These are phyloP conservation scores for Menura novaehollandiae DNA, from an alignment of 2,113 vertebrate species.

Conservation along the genomic window DNA sequence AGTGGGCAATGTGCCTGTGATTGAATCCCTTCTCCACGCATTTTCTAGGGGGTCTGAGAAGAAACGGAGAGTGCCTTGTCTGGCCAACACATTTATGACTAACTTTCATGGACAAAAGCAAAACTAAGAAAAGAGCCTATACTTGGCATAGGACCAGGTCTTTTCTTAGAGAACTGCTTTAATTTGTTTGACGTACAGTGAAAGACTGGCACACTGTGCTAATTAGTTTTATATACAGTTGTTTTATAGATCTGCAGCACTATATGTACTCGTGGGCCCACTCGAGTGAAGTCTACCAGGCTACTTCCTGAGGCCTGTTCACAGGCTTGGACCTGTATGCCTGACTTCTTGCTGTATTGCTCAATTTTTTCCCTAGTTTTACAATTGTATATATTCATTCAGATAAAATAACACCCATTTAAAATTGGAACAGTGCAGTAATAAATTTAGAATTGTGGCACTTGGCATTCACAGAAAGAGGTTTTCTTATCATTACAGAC, in stretches of 20 bases:
- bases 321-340: background rate
- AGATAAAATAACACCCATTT: background rate
- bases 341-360: background rate
- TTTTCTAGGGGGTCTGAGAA: background rate
- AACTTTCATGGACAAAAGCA: slow-evolving; percentile 6
- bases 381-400: background rate
- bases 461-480: background rate
- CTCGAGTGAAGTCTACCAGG: background rate
- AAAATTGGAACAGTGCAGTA: background rate
- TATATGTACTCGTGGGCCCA: background rate
- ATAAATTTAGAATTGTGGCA: background rate
- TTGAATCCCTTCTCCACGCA: background rate
- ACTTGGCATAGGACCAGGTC: background rate
- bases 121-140: background rate
- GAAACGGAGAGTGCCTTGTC: background rate
- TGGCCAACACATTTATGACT: slow-evolving; percentile 3
- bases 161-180: background rate
- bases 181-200: slow-evolving; percentile 31
- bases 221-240: slow-evolving; percentile 34
- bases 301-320: background rate
- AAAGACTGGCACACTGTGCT: slow-evolving; percentile 10
- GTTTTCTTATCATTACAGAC: background rate
- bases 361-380: background rate
- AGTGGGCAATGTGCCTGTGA: background rate
- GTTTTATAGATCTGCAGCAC: background rate